phyloP scores from a whole-genome alignment of 1,140 invertebrate species.

The Calosoma granatense region DNA sequence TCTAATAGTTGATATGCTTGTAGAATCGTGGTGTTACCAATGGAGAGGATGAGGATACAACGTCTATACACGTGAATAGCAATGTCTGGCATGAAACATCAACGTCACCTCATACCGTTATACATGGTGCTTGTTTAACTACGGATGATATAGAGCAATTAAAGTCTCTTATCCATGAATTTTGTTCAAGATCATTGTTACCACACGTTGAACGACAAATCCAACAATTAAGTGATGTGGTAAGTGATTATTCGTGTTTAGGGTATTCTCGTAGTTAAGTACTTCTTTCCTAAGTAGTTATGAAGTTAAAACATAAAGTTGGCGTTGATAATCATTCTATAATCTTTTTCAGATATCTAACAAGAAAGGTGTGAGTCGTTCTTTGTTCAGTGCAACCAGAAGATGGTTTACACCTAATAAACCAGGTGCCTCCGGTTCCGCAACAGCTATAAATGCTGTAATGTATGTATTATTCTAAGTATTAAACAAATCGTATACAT shows the following conservation, averaged over 20 bases:
- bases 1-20: conserved; percentile 14
- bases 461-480: conserved; percentile 53
- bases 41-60: conserved; percentile 32
- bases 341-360: conserved; percentile 50
- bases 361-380: conserved; percentile 85
- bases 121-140: conserved; percentile 66
- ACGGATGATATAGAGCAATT: conserved; percentile 75
- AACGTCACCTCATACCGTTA: conserved; percentile 17
- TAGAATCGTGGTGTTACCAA: not conserved
- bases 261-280: conserved; percentile 8
- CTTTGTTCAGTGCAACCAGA: conserved; percentile 86
- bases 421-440: conserved; percentile 51
- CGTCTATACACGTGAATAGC: conserved; percentile 43
- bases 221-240: conserved; percentile 69
- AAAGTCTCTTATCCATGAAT: conserved; percentile 77
- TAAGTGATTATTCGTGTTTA: conserved; percentile 30
- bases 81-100: conserved; percentile 47
- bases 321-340: no score
- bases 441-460: conserved; percentile 61
- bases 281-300: conserved; percentile 18
- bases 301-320: no score
- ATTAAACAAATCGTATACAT: conserved; percentile 10
- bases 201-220: conserved; percentile 87
- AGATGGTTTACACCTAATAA: conserved; percentile 89
- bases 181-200: conserved; percentile 73